Base-by-base conservation (phyloP, 2,113 vertebrate species). In the Nothoprocta pentlandii region DNA sequence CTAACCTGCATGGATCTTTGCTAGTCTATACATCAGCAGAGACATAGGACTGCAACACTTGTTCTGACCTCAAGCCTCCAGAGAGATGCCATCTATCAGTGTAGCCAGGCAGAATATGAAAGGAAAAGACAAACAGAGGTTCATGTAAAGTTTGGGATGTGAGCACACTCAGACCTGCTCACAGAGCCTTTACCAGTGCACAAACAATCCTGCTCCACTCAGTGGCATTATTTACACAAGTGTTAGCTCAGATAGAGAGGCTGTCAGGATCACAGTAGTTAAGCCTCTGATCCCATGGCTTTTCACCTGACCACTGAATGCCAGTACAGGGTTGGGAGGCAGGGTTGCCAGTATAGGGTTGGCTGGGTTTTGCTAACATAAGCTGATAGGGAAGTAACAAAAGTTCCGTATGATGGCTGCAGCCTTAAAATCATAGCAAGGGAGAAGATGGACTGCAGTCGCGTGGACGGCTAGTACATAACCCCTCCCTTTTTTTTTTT, bases 141-240 rank as follows among this genome's bases (percentile, higher is more conserved):
- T 2, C 0, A 3, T 22, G 51, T 23, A 7, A 21, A 19, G 46
- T 36, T 56, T 13, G 36, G 4, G 2, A 14, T 1, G 4, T 0
- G 10, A 61, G 16, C 15, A 10, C 1, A 41, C 16, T 2, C 34
- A 4, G 5, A 16, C 42, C 68, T 53, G 66, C 22, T 4, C 25
- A 28, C 3, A 54, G 6, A 32, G 68, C 42, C n/a, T 46, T 61
- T 10, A 14, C 30, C 12, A 46, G 32, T 23, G 54, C 77, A 61
- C 32, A n/a, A 44, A 47, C 61, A 10, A 2, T 28, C 54, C 41
- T 12, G 32, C 64, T 92, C 90, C 69, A 64, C 89, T 69, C 93
- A 61, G 90, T 51, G 80, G 69, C 80, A 69, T 80, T 66, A 21
- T 77, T 84, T 64, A 61, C 80, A 36, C 73, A n/a, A 63, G 14